phyloP scores from a whole-genome alignment of 2,888 invertebrate species.

The Tetropium fuscum region DNA sequence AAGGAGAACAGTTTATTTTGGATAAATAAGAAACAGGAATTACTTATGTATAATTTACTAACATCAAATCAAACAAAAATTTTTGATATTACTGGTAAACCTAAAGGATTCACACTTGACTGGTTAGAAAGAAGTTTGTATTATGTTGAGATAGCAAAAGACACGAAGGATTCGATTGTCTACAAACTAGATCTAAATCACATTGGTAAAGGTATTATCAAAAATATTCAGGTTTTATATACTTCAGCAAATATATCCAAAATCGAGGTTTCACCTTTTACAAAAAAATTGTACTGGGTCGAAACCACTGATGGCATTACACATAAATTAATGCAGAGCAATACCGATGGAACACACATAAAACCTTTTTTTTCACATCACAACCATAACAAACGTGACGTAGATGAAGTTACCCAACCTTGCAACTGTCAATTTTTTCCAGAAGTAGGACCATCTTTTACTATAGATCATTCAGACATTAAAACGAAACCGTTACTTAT shows the following conservation, averaged over 20 bases:
- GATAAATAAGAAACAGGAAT: constrained; percentile 82
- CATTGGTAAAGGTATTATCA: constrained; percentile 69
- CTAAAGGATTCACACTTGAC: constrained; percentile 81
- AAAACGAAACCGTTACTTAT: constrained; percentile 69
- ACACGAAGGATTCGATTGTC: constrained; percentile 68
- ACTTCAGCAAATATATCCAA: constrained; percentile 72
- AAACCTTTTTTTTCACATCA: constrained; percentile 69
- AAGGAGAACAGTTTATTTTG: constrained; percentile 83
- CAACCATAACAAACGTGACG: constrained; percentile 39
- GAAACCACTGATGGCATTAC: constrained; percentile 73
- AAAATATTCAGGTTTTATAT: constrained; percentile 68
- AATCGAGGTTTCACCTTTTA: constrained; percentile 80
- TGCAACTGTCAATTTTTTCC: constrained; percentile 78
- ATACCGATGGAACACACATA: constrained; percentile 70
- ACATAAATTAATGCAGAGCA: constrained; percentile 74
- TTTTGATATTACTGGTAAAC: constrained; percentile 70
- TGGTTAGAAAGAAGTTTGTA: constrained; percentile 90
- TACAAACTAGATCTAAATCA: constrained; percentile 76
- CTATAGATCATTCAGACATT: constrained; percentile 75
- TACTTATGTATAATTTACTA: constrained; percentile 70
- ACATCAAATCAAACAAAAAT: constrained; percentile 71
- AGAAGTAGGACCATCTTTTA: constrained; percentile 73
- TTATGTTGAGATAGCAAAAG: constrained; percentile 74
- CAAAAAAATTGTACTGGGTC: constrained; percentile 83
- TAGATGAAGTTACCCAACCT: constrained; percentile 15